Evolutionary conservation across 2,888 invertebrate species (phyloP).

Genomic region (Luperina nickerlii): DNA sequence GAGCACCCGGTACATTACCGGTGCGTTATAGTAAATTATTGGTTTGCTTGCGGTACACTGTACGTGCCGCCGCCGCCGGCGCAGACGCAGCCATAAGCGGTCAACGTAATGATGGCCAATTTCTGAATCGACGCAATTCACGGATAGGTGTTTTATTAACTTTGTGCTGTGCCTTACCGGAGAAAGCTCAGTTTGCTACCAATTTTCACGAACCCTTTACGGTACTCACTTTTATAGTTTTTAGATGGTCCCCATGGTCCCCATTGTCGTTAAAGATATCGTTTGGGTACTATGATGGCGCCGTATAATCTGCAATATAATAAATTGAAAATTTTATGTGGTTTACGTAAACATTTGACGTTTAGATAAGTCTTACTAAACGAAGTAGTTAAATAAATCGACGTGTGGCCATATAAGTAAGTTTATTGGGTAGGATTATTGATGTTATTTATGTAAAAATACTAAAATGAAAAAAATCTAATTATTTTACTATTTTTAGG

Average conservation of each 20-base stretch:
- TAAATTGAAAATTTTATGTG: conserved; percentile 52
- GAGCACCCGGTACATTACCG: conserved; percentile 77
- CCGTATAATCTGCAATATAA: conserved; percentile 46
- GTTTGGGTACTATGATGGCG: conserved; percentile 24
- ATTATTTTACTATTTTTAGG: no score
- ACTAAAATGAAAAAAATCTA: background rate
- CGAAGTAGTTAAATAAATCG: conserved; percentile 18
- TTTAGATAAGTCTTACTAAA: conserved; percentile 38
- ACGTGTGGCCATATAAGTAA: conserved; percentile 14
- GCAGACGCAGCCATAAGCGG: conserved; percentile 76
- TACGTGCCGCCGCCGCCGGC: conserved; percentile 70
- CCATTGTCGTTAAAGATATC: conserved; percentile 50
- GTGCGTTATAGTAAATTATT: conserved; percentile 79
- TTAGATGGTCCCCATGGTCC: conserved; percentile 37
- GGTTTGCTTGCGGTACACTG: conserved; percentile 77
- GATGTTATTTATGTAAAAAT: background rate
- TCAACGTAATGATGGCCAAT: conserved; percentile 81
- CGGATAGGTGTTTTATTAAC: conserved; percentile 71
- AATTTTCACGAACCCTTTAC: conserved; percentile 45
- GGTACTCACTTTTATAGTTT: conserved; percentile 47
- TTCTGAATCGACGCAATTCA: conserved; percentile 75
- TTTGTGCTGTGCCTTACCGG: conserved; percentile 52
- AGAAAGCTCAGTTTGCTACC: conserved; percentile 61
- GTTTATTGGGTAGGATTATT: conserved; percentile 31
- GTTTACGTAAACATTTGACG: conserved; percentile 42